Percentiles rank a stretch among this genome's conserved stretches.
Evolutionary conservation across 2,113 vertebrate genomes (phyloP).

Genomic region (Indri indri): DNA sequence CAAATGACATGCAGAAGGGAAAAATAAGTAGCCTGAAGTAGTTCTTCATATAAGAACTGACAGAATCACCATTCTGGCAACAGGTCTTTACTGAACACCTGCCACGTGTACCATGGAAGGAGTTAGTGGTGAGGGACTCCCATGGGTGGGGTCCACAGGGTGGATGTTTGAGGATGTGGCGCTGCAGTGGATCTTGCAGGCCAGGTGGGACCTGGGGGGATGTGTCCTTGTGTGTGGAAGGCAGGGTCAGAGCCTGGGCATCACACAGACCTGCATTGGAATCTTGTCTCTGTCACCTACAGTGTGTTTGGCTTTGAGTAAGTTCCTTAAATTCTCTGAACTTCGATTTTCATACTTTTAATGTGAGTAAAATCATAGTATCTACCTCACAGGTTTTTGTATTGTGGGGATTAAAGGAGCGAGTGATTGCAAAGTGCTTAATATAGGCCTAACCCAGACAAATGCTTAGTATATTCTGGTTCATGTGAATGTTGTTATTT

Average conservation of each 20-base stretch:
- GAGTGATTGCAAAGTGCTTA: neutral
- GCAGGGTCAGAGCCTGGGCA: neutral
- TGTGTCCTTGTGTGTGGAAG: neutral
- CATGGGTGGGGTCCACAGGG: too few species aligned
- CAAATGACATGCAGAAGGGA: neutral
- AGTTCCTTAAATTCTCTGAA: neutral
- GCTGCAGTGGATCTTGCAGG: neutral
- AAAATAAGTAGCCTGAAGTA: neutral
- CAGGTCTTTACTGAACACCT: neutral
- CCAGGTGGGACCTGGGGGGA: neutral
- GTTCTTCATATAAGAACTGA: neutral
- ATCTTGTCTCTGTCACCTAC: neutral
- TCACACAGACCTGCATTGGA: neutral
- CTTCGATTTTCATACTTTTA: neutral
- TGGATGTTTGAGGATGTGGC: neutral
- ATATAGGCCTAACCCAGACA: neutral
- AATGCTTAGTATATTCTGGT: neutral
- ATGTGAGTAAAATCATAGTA: neutral
- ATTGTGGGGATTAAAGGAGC: neutral
- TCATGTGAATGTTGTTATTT: neutral
- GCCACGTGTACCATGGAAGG: fast-evolving
- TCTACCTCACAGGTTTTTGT: neutral
- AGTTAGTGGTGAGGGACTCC: neutral
- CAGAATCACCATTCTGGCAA: neutral
- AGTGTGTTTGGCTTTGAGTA: neutral